Evolutionary conservation across 2,113 vertebrate genomes (phyloP), one percentile per base, ranked within the genome.

Genomic region (Nannospalax galili): DNA sequence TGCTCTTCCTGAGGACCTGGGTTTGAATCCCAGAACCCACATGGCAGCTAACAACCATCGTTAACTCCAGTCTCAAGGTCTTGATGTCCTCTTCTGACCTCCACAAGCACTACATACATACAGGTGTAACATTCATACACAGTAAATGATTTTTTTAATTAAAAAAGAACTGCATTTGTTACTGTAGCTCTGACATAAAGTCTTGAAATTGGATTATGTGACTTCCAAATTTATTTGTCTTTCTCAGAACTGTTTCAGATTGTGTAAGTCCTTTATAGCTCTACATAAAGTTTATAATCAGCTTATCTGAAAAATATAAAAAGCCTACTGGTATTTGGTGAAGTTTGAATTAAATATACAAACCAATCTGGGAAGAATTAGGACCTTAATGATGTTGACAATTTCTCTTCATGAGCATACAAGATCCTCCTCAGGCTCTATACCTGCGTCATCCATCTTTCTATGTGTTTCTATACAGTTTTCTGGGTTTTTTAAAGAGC

Each of bases 321-420:
- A 75, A 64, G 4, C 8, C 20, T 79, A 73, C 24, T 89, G 37
- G 26, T 35, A 84, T 77, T 95, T 84, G 30, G 30, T 90, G 9
- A 24, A 75, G 37, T 88, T 78, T 24, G 1, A 82, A 16, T 56
- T 94, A 28, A 96, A 88, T 74, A 90, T 96, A 45, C 79, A 94
- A 88, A 84, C 82, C 69, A 74, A 64, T 88, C 37, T 78, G 28
- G 7, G 14, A 52, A 80, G 22, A 56, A 85, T 65, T 89, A 84
- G 42, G 11, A 95, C 35, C 78, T 86, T 87, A 62, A 40, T 4
- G 75, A 67, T 72, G 58, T 73, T 60, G n/a, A 85, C 56, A 69
- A 64, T 58, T 84, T 70, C 35, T 35, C 58, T n/a, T 75, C 14
- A n/a, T 88, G 60, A 58, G 35, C 52, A 93, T 30, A 74, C 3